Evolutionary conservation across 2,888 invertebrate species (phyloP), one percentile per base, ranked within the genome.

Genomic region (Epirrhoe alternata): DNA sequence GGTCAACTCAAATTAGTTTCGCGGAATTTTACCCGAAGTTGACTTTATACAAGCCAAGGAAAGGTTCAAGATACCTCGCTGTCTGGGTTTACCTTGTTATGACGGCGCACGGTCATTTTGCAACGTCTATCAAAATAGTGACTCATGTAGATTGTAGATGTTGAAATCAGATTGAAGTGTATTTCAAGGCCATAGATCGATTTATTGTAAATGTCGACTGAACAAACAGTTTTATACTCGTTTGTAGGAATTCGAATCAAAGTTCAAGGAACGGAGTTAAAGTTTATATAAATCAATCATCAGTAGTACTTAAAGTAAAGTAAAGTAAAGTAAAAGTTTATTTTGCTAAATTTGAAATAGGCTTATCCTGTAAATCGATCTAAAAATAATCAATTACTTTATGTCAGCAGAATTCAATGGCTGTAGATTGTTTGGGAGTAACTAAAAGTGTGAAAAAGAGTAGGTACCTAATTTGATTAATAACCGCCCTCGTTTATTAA

Each of bases 121-220:
- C 61, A 68, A 67, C 75, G 83, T 82, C 81, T 82, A 74, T 75
- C 72, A 74, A 75, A n/a, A 72, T 51, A 68, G 74, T 85, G 85
- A 85, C 67, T 85, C 83, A 85, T 71, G 68, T 64, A 63, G 62
- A 66, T 75, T 75, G 73, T 74, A 79, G 61, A 62, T 66, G 47
- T 14, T 45, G 79, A 77, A 74, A 73, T 33, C 12, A 64, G 61
- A 61, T 64, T 55, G 54, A 49, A 53, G 56, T 42, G 55, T 58
- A 75, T 67, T 70, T 70, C 80, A 84, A 84, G 85, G 85, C 55
- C 64, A 64, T 74, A 75, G 71, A 63, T 68, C 73, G 74, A 77
- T 74, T 24, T 56, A 74, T 74, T 55, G 14, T 17, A 30, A 60
- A 62, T 58, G 8, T 24, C 49, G 35, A 49, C 14, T 12, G 4